Conservation (phyloP, 2,888 invertebrate genomes). For the Rhingia campestris region DNA sequence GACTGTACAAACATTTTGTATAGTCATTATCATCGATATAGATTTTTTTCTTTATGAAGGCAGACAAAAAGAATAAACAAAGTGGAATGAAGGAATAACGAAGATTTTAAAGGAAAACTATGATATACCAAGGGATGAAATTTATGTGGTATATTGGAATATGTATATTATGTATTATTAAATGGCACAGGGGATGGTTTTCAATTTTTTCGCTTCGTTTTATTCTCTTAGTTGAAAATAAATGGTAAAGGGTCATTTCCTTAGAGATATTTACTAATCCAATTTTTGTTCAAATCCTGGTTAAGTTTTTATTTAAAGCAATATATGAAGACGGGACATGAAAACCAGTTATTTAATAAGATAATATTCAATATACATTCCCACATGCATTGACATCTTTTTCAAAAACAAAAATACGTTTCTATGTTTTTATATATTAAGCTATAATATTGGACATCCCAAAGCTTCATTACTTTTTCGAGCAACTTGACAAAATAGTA, state of each 20-base stretch:
- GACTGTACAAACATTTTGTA: constrained; percentile 11
- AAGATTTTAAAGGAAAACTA: constrained; percentile 2
- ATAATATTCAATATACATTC: too few relatives aligned
- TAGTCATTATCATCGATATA: constrained; percentile 22
- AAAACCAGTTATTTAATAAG: too few relatives aligned
- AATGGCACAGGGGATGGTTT: constrained; percentile 25
- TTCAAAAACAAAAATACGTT: too few relatives aligned
- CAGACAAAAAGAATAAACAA: constrained; percentile 8
- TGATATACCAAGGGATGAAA: constrained; percentile 18
- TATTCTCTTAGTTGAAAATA: neutral
- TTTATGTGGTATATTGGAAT: constrained; percentile 11
- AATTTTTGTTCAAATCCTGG: neutral
- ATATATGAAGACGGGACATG: too few relatives aligned
- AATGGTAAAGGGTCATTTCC: neutral
- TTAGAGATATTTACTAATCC: neutral
- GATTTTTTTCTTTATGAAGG: neutral
- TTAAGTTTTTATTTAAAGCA: too few relatives aligned
- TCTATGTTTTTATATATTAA: too few relatives aligned
- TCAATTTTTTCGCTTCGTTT: neutral
- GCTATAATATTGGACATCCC: too few relatives aligned
- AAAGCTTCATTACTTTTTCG: too few relatives aligned
- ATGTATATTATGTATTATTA: constrained; percentile 22
- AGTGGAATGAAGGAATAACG: constrained; percentile 7
- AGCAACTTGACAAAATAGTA: too few relatives aligned
- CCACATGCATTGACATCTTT: too few relatives aligned